Conservation (phyloP, 2,888 invertebrate species). For the Cerastis leucographa region DNA sequence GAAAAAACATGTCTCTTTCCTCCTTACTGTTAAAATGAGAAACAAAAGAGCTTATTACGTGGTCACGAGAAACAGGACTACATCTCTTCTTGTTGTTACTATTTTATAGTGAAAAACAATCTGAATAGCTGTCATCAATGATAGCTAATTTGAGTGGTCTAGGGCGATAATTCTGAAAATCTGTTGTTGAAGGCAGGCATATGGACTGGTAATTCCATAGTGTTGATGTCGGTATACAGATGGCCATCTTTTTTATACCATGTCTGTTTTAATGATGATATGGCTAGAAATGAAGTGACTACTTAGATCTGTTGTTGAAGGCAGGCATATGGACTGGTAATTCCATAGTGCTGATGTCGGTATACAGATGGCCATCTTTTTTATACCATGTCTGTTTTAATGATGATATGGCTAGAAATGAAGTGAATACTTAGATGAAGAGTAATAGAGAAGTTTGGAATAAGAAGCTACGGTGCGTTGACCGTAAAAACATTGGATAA, state of each 20-base stretch:
- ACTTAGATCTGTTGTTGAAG: not conserved
- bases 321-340: not conserved
- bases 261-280: not conserved
- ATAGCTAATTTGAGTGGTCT: not conserved
- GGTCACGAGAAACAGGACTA: not conserved
- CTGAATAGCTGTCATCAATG: not conserved
- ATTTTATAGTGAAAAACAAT: not conserved
- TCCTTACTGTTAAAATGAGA: not conserved
- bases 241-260: not conserved
- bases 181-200: not conserved
- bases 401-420: not conserved
- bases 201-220: not conserved
- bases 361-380: not conserved
- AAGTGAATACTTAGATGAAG: not conserved
- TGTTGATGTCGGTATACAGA: not conserved
- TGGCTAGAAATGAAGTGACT: not conserved
- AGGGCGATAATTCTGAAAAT: not conserved
- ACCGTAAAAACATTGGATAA: not conserved
- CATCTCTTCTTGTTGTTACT: not conserved
- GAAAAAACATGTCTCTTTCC: not conserved
- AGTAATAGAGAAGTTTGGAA: not conserved
- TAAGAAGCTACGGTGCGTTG: not conserved
- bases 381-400: not conserved
- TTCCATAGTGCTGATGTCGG: not conserved
- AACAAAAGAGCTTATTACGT: not conserved